phyloP scores from a whole-genome alignment of 2,888 invertebrate genomes.

The Pimpla rufipes region DNA sequence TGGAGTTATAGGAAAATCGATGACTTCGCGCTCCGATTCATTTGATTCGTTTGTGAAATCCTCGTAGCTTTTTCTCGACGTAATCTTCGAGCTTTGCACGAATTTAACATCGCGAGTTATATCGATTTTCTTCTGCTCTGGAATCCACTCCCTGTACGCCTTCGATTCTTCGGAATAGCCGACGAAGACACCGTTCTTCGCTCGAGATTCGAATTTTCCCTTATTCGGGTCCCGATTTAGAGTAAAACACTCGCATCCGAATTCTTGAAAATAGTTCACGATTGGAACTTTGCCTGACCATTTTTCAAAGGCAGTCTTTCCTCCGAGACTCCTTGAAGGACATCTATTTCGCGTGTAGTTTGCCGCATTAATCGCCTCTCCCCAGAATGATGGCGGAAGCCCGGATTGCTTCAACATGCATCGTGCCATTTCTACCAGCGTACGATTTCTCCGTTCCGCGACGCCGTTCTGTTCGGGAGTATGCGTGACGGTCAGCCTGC shows the following conservation, averaged over 20 bases:
- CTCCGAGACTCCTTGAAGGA: constrained; percentile 55
- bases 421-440: constrained; percentile 73
- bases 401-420: constrained; percentile 70
- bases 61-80: background rate
- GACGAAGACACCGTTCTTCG: too few species aligned
- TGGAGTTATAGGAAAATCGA: background rate
- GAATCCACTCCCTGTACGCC: background rate
- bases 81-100: background rate
- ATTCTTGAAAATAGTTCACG: too few species aligned
- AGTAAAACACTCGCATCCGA: too few species aligned
- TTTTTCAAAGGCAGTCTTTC: constrained; percentile 57
- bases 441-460: constrained; percentile 70
- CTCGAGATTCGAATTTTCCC: too few species aligned
- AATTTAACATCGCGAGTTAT: background rate
- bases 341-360: constrained; percentile 65
- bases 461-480: constrained; percentile 71
- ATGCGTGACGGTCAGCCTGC: constrained; percentile 59
- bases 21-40: background rate
- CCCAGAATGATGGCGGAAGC: constrained; percentile 73
- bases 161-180: background rate
- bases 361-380: constrained; percentile 69
- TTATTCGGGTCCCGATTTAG: too few species aligned
- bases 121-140: background rate
- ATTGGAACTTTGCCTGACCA: too few species aligned
- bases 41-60: background rate